Percentiles rank a stretch among this genome's conserved stretches.
Evolutionary conservation across 2,888 invertebrate genomes (phyloP).

Genomic region (Morpho deidamia): DNA sequence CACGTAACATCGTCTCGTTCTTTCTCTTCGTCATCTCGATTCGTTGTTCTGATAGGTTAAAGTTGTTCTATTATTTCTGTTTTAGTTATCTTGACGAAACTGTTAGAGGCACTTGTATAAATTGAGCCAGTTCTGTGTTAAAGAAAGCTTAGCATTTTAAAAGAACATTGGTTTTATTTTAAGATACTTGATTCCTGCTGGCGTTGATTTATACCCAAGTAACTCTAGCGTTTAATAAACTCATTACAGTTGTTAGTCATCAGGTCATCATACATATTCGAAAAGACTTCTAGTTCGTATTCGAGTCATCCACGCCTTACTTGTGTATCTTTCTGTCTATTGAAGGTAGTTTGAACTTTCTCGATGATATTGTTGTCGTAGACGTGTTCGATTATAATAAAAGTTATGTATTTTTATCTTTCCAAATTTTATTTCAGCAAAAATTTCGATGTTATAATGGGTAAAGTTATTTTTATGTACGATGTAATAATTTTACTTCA

Average conservation of each 20-base stretch:
- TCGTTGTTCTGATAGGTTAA: constrained; percentile 26
- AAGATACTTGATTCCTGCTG: not conserved
- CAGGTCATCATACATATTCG: constrained; percentile 25
- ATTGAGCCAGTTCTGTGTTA: not conserved
- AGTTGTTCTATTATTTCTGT: constrained; percentile 23
- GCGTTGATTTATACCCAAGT: not conserved
- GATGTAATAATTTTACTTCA: too few species aligned
- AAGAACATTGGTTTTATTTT: not conserved
- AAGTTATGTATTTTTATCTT: constrained; percentile 30
- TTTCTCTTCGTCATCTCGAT: constrained; percentile 26
- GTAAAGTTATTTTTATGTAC: too few species aligned
- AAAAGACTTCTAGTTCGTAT: constrained; percentile 47
- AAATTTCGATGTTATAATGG: constrained; percentile 16
- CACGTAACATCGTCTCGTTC: constrained; percentile 33
- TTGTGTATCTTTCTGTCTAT: constrained; percentile 72
- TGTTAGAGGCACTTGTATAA: constrained; percentile 32
- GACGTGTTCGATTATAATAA: constrained; percentile 34
- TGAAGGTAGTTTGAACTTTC: constrained; percentile 63
- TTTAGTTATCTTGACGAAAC: constrained; percentile 29
- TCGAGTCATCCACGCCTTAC: constrained; percentile 73
- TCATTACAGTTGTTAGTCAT: constrained; percentile 22
- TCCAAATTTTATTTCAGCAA: constrained; percentile 33
- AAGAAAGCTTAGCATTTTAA: too few species aligned
- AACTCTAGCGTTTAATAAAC: constrained; percentile 8
- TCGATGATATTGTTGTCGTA: constrained; percentile 63